Evolutionary conservation across 2,888 invertebrate species (phyloP), one percentile per base, ranked within the genome.

Genomic region (Priocnemis perturbator): DNA sequence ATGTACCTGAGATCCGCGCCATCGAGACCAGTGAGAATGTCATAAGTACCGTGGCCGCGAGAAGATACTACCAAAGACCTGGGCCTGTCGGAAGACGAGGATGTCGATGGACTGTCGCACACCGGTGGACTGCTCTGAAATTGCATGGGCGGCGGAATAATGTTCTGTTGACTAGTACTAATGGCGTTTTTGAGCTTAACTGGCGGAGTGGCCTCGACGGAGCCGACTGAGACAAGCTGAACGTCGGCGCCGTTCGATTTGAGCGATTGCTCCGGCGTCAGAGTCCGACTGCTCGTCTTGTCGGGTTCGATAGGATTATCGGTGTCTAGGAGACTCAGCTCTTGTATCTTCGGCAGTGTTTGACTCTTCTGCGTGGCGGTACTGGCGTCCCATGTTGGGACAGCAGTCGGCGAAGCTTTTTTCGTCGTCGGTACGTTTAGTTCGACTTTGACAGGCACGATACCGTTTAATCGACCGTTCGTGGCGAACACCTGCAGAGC

Each of bases 1-100:
- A 97, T 97, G 88, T 93, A 97, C 57, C 95, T 92, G 63, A 97
- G 90, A 89, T 97, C 97, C n/a, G 95, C 95, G 71, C 94, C 95
- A 86, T 96, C 96, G 89, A 96, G 91, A 60, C 94, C 94, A 20
- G 94, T 92, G 69, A 97, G 90, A 71, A 95, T 91, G 86, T 96
- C 96, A 83, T 94, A 96, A 47, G 93, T 93, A 60, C 91, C 91
- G 64, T 92, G 91, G 84, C 91, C 92, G n/a, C 90, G 89, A 19
- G 89, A 86, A 19, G 89, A 87, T n/a, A 77, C 78, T 52, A 81
- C 74, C 72, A 84, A 69, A 23, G 83, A 84, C 66, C 82, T 83
- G 4, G 82, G 81, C 71, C 84, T 69, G 60, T 86, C 81, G 3
- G 83, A 85, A 3, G 88, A 85, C 14, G 87, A 84, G 0, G 86